Evolutionary conservation across 1,140 invertebrate species (phyloP), one percentile per base, ranked within the genome.

Genomic region (Pogonomyrmex californicus): DNA sequence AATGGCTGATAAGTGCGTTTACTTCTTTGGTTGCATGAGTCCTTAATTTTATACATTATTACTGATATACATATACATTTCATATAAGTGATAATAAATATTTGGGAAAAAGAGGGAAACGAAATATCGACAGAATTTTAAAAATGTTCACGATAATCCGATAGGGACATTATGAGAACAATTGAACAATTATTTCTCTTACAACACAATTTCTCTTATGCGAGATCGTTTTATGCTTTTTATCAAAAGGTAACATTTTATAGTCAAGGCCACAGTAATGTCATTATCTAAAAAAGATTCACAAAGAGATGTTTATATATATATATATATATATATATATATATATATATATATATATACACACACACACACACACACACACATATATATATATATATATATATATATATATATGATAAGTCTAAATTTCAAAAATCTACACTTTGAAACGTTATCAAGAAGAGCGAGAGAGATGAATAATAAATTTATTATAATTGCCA

Each of bases 21-120:
- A 41, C 75, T 91, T 93, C 93, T 93, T 93, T 93, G 93, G 93
- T 93, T 92, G 88, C 56, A 88, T 76, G 73, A 87, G 87, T 90
- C 85, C 90, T 93, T 93, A 93, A 81, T 89, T 92, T 91, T 76
- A 68, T 49, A 68, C 9, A 68, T 68, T 92, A 93, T 91, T 87
- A 91, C 88, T 89, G 88, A 76, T 65, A 90, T 87, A 91, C 76
- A 70, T 87, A 87, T 62, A 91, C 83, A 82, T 68, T 78, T 89
- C 70, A 58, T 87, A 86, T 54, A 73, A 86, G 49, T 87, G 62
- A 58, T 88, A 87, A 91, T 92, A 88, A 91, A 91, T 91, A 89
- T 75, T 87, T 85, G 86, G 81, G 70, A 81, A 86, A 70, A 81
- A 70, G 77, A 75, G 58, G n/a, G 54, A 68, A 87, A 86, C 30